Evolutionary conservation across 1,140 invertebrate genomes (phyloP).

Genomic region (Rhyzopertha dominica): DNA sequence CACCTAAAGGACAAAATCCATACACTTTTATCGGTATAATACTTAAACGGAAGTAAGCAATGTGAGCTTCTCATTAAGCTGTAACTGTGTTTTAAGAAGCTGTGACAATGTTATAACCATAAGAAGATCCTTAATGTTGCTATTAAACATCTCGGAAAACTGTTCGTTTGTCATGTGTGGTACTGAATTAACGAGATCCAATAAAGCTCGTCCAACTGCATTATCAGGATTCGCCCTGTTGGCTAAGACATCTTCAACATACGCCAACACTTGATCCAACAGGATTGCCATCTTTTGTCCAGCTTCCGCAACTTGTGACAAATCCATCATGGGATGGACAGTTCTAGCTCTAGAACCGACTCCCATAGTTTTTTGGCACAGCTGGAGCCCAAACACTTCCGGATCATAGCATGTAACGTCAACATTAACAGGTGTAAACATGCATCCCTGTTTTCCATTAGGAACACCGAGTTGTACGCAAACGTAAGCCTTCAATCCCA

Average conservation of each 20-base stretch:
- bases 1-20: too few relatives aligned
- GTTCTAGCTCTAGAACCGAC: conserved; percentile 51
- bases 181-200: conserved; percentile 85
- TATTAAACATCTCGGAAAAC: conserved; percentile 93
- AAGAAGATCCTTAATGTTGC: conserved; percentile 92
- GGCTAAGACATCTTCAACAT: conserved; percentile 82
- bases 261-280: conserved; percentile 75
- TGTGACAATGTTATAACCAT: conserved; percentile 95
- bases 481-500: conserved; percentile 89
- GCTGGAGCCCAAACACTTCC: conserved; percentile 76
- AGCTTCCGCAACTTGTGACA: conserved; percentile 73
- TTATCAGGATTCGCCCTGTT: conserved; percentile 70
- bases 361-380: conserved; percentile 70
- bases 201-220: conserved; percentile 75
- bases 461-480: conserved; percentile 53
- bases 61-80: conserved; percentile 91
- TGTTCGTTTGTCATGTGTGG: conserved; percentile 85
- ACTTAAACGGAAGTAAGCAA: conserved; percentile 67
- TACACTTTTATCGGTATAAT: too few relatives aligned
- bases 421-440: conserved; percentile 91
- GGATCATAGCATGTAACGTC: conserved; percentile 83
- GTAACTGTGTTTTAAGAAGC: conserved; percentile 91
- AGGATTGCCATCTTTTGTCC: conserved; percentile 68
- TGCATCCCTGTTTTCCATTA: conserved; percentile 82
- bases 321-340: conserved; percentile 77